Base-by-base conservation (phyloP, 2,113 vertebrate species). In the Amphiprion percula region DNA sequence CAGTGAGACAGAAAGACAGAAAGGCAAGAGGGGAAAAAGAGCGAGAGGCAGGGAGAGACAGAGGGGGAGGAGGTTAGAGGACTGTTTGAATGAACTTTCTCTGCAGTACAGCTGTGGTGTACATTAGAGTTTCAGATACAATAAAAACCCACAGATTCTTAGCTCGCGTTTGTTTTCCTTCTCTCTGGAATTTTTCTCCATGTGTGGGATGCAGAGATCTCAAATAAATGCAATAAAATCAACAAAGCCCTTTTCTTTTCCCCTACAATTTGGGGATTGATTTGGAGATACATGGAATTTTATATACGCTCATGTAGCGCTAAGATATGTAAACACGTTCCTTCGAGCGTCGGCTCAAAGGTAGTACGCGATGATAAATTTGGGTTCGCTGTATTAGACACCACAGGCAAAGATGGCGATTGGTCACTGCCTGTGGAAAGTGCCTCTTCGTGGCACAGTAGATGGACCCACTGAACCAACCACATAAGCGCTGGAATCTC, bases 71-170 rank as follows among this genome's bases (percentile, higher is more conserved):
- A 10, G 60, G 60, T 0, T 0, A 59, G 30, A 47, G 74, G 86
- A 84, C 85, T 85, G 84, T 88, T 63, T 82, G 61, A 84, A 85
- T 80, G 67, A 86, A 82, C 87, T 74, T 50, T 87, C 70, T 70
- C 68, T 82, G 71, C 65, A 30, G 69, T 77, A 88, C 84, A 89
- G 90, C 90, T 91, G 91, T 66, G 73, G 63, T 73, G 84, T 91
- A 90, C 86, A 88, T 88, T 85, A 81, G 75, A 46, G 72, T 76
- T 77, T 74, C 68, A 50, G 77, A 76, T 67, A 80, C 76, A 74
- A 77, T 86, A 75, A 78, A 78, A 81, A 70, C 21, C 24, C 69
- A 63, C 71, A 52, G 47, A 75, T 79, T 85, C 16, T 88, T 80
- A 54, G 52, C 68, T 68, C 8, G 33, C 52, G 65, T 84, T 91